phyloP scores from a whole-genome alignment of 30 jellyfish, hydroid and myxozoan genomes.

The Hydra vulgaris region DNA sequence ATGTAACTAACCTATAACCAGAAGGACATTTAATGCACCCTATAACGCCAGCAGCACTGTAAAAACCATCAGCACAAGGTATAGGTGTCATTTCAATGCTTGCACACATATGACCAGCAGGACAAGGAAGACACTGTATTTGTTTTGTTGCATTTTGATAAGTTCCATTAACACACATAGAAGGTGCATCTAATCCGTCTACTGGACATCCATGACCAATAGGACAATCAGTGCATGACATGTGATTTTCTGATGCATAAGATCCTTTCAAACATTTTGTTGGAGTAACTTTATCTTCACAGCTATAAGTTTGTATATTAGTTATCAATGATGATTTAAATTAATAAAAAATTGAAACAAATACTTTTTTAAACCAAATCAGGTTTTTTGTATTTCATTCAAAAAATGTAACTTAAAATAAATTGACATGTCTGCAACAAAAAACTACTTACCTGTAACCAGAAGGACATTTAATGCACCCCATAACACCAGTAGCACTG shows the following conservation, averaged over 20 bases:
- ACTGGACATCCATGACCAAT: conserved; percentile 58
- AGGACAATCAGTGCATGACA: conserved; percentile 60
- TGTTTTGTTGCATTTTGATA: conserved; percentile 61
- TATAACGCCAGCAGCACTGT: conserved; percentile 63
- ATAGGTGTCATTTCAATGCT: conserved; percentile 19
- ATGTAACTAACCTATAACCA: conserved; percentile 33
- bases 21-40: conserved; percentile 76
- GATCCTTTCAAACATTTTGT: conserved; percentile 40
- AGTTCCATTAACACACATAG: conserved; percentile 65
- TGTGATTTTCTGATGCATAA: conserved; percentile 37
- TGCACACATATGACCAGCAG: conserved; percentile 84
- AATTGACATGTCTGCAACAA: not conserved
- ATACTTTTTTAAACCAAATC: not conserved
- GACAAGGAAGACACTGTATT: conserved; percentile 63
- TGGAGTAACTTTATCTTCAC: conserved; percentile 41
- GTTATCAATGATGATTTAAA: not conserved
- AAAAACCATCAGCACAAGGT: conserved; percentile 60
- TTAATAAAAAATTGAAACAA: not conserved
- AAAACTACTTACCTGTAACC: not conserved
- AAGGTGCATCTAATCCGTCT: conserved; percentile 38
- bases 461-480: conserved; percentile 59
- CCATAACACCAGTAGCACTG: conserved; percentile 42
- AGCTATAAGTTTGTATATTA: conserved; percentile 37
- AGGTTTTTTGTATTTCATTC: not conserved
- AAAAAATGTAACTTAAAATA: too few species aligned